These are phyloP conservation scores for Brassicogethes aeneus DNA, from an alignment of 2,888 invertebrate genomes.

Conservation along the genomic window DNA sequence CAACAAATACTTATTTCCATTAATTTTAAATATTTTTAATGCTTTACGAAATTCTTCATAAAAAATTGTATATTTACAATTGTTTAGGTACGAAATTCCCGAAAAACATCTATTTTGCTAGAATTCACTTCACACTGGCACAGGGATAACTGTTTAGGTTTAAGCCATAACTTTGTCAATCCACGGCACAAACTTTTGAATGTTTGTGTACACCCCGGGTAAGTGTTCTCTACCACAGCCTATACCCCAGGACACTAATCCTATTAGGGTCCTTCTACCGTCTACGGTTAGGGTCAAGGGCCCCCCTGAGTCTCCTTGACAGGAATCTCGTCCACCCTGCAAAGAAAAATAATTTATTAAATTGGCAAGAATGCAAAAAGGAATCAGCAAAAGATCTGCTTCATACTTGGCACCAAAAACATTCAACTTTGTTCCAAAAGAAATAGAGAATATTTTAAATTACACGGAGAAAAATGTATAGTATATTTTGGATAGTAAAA, in stretches of 20 bases:
- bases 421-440: no score
- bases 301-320: slow-evolving; percentile 76
- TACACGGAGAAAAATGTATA: no score
- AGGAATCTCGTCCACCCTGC: slow-evolving; percentile 63
- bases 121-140: slow-evolving; percentile 13
- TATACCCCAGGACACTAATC: slow-evolving; percentile 86
- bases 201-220: slow-evolving; percentile 87
- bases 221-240: slow-evolving; percentile 84
- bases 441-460: no score
- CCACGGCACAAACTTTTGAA: slow-evolving; percentile 89
- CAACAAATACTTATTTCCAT: no score
- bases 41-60: no score
- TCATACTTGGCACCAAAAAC: no score
- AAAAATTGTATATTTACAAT: no score
- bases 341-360: slow-evolving; percentile 10
- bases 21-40: no score
- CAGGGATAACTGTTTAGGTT: slow-evolving; percentile 3
- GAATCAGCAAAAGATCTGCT: no score
- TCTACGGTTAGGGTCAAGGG: slow-evolving; percentile 80
- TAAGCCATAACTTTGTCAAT: slow-evolving; percentile 71
- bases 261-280: slow-evolving; percentile 78
- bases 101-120: no score
- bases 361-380: background rate
- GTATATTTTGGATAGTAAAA: no score
- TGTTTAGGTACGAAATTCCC: no score